Conservation (phyloP, 2,113 vertebrate genomes). For the Trichomycterus rosablanca region DNA sequence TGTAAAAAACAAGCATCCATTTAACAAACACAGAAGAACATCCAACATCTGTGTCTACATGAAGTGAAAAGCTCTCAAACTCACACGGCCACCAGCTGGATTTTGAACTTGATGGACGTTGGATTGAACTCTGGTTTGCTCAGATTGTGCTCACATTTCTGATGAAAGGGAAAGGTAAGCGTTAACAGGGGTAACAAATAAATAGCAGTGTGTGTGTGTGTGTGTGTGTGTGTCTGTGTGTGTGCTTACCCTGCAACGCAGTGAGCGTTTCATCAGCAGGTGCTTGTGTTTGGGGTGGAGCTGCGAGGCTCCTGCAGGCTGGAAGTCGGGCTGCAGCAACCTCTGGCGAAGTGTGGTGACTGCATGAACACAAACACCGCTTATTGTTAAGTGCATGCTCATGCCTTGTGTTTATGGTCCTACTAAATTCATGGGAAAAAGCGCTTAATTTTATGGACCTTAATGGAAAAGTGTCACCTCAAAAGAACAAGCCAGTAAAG, state of each 20-base stretch:
- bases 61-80: slow-evolving; percentile 49
- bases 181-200: not conserved
- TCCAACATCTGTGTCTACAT: no score
- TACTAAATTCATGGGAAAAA: no score
- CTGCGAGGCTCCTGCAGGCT: slow-evolving; percentile 89
- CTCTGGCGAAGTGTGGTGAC: slow-evolving; percentile 94
- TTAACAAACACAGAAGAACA: no score
- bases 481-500: no score
- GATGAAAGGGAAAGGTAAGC: slow-evolving; percentile 18
- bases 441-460: no score
- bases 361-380: slow-evolving; percentile 44
- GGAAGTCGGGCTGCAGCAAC: slow-evolving; percentile 93
- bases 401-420: no score
- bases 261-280: slow-evolving; percentile 93
- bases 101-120: slow-evolving; percentile 99
- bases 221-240: no score
- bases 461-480: no score
- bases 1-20: slow-evolving; percentile 41
- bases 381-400: no score
- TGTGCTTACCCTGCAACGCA: slow-evolving; percentile 83
- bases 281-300: slow-evolving; percentile 96
- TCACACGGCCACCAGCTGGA: slow-evolving; percentile 97
- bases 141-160: slow-evolving; percentile 99
- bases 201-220: no score
- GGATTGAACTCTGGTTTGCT: slow-evolving; percentile 99